Conservation (phyloP, 2,888 invertebrate genomes). For the Volucella inflata region DNA sequence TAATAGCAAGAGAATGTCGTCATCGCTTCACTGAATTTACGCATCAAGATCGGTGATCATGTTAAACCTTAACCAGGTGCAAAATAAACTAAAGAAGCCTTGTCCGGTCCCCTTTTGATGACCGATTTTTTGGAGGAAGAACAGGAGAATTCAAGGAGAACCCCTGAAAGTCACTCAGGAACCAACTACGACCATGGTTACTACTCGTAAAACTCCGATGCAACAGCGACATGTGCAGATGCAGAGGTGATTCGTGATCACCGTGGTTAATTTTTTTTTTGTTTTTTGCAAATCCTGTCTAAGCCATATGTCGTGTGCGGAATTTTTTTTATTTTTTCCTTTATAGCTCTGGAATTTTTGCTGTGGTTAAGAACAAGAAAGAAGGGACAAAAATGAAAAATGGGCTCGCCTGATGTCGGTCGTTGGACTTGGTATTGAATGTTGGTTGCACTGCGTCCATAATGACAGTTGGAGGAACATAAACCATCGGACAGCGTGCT, state of each 20-base stretch:
- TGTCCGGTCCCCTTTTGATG: background rate
- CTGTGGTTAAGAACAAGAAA: constrained; percentile 1
- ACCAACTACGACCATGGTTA: background rate
- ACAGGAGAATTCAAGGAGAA: constrained; percentile 10
- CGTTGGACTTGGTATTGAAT: background rate
- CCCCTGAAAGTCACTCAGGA: constrained; percentile 12
- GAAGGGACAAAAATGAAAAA: constrained; percentile 31
- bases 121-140: constrained; percentile 11
- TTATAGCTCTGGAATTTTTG: constrained; percentile 1
- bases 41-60: constrained; percentile 57
- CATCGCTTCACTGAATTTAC: constrained; percentile 37
- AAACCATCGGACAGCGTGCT: constrained; percentile 23
- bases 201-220: too few species aligned
- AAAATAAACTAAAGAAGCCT: constrained; percentile 41
- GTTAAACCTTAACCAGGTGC: constrained; percentile 63
- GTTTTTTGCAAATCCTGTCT: constrained; percentile 39
- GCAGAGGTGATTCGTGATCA: constrained; percentile 6
- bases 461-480: constrained; percentile 51
- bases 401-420: constrained; percentile 16
- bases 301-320: constrained; percentile 66
- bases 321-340: constrained; percentile 27
- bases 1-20: constrained; percentile 49
- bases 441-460: constrained; percentile 3
- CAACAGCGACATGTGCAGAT: constrained; percentile 60
- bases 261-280: constrained; percentile 8